Conservation (phyloP, 2,888 invertebrate species). For the Drosophila anomalipes region DNA sequence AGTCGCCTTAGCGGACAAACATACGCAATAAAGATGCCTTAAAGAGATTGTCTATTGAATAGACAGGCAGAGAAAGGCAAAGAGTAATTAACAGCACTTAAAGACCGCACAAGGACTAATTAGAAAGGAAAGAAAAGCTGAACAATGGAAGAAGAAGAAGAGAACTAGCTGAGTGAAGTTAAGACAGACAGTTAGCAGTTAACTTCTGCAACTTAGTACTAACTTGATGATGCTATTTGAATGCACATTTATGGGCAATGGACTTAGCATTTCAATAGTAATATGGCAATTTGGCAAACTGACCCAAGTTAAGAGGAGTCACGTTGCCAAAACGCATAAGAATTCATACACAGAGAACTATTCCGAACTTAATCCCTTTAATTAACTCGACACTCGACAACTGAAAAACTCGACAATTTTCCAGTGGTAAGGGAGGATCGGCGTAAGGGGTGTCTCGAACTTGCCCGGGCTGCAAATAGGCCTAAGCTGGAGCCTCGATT, state of each 20-base stretch:
- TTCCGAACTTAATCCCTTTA: slow-evolving; percentile 77
- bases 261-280: not conserved
- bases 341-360: slow-evolving; percentile 27
- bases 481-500: slow-evolving; percentile 8
- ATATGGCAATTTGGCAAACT: slow-evolving; percentile 7
- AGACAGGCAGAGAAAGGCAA: not conserved
- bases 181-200: not conserved
- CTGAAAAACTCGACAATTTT: not conserved
- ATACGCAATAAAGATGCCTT: slow-evolving; percentile 16
- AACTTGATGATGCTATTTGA: not conserved
- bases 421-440: not conserved
- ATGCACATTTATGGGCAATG: slow-evolving; percentile 5
- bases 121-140: not conserved
- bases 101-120: slow-evolving; percentile 18
- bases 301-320: slow-evolving; percentile 16
- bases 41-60: not conserved
- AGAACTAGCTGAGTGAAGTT: not conserved
- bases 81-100: slow-evolving; percentile 11
- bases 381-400: slow-evolving; percentile 61
- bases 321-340: slow-evolving; percentile 31
- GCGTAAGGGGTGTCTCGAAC: not conserved
- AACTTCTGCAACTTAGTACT: not conserved
- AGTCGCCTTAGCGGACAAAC: slow-evolving; percentile 5
- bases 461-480: slow-evolving; percentile 6
- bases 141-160: not conserved